Evolutionary conservation across 2,888 invertebrate species (phyloP).

Genomic region (Pyrochroa serraticornis): DNA sequence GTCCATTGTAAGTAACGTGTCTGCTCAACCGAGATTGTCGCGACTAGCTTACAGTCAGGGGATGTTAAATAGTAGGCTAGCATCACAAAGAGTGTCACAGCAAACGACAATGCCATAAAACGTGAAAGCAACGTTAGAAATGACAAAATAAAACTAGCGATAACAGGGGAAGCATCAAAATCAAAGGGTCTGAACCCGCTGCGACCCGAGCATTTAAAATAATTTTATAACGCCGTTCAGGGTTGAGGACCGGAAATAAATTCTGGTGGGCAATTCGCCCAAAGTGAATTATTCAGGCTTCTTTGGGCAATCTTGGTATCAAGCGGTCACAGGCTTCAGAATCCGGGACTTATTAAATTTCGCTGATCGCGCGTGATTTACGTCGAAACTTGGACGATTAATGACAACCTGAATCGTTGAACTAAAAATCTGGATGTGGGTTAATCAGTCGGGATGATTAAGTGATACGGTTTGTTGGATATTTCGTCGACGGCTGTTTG

Average conservation of each 20-base stretch:
- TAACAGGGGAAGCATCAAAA: too few species aligned
- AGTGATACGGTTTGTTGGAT: neutral
- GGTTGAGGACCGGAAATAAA: slow-evolving; percentile 13
- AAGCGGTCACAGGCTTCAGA: slow-evolving; percentile 18
- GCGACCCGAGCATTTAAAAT: slow-evolving; percentile 4
- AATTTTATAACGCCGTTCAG: slow-evolving; percentile 14
- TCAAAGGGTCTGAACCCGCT: too few species aligned
- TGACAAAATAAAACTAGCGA: too few species aligned
- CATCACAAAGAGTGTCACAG: too few species aligned
- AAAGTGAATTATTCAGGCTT: slow-evolving; percentile 13
- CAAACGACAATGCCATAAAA: too few species aligned
- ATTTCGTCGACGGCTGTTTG: slow-evolving; percentile 9
- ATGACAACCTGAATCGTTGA: slow-evolving; percentile 7
- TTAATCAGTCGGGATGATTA: neutral
- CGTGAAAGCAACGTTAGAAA: too few species aligned
- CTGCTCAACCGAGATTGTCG: too few species aligned
- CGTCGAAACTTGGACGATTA: slow-evolving; percentile 17
- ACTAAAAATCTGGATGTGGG: slow-evolving; percentile 1
- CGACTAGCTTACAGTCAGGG: too few species aligned
- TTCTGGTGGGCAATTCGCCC: slow-evolving; percentile 16
- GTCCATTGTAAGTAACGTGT: too few species aligned
- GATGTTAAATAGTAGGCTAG: too few species aligned
- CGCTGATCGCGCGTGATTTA: slow-evolving; percentile 21
- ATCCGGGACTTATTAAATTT: slow-evolving; percentile 19
- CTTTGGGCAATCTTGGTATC: slow-evolving; percentile 17